phyloP scores from a whole-genome alignment of 2,888 invertebrate genomes.

The Trachelus tabidus region DNA sequence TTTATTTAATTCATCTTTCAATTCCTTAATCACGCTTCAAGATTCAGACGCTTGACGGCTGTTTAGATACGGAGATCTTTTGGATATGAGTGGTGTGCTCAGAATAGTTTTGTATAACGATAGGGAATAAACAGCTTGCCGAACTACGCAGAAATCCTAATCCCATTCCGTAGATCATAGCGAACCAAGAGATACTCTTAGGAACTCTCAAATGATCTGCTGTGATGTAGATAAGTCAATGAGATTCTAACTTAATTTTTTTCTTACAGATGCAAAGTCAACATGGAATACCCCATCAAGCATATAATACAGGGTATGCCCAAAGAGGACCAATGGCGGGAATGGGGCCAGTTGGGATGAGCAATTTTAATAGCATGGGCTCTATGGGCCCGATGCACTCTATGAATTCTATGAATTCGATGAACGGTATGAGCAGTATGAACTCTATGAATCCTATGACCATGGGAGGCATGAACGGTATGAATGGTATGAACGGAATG shows the following conservation, averaged over 20 bases:
- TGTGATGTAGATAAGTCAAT: not conserved
- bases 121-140: slow-evolving; percentile 1
- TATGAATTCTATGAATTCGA: slow-evolving; percentile 71
- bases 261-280: slow-evolving; percentile 73
- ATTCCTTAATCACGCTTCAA: not conserved
- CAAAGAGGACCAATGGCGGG: slow-evolving; percentile 64
- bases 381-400: slow-evolving; percentile 72
- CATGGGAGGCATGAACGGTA: slow-evolving; percentile 69
- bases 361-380: slow-evolving; percentile 76
- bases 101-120: slow-evolving; percentile 6
- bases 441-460: slow-evolving; percentile 70
- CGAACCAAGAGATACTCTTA: not conserved
- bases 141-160: slow-evolving; percentile 1
- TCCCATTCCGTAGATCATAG: not conserved
- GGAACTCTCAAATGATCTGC: not conserved
- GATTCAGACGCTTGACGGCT: not conserved
- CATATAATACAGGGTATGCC: slow-evolving; percentile 56
- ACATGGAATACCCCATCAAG: slow-evolving; percentile 67
- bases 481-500: slow-evolving; percentile 73
- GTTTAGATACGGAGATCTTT: not conserved
- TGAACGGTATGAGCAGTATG: slow-evolving; percentile 72
- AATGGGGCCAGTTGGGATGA: slow-evolving; percentile 77
- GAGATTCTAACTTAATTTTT: not conserved
- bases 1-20: not conserved
- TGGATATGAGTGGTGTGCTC: not conserved